These are phyloP conservation scores for Anableps anableps DNA, from an alignment of 2,797 vertebrate species.

Conservation along the genomic window DNA sequence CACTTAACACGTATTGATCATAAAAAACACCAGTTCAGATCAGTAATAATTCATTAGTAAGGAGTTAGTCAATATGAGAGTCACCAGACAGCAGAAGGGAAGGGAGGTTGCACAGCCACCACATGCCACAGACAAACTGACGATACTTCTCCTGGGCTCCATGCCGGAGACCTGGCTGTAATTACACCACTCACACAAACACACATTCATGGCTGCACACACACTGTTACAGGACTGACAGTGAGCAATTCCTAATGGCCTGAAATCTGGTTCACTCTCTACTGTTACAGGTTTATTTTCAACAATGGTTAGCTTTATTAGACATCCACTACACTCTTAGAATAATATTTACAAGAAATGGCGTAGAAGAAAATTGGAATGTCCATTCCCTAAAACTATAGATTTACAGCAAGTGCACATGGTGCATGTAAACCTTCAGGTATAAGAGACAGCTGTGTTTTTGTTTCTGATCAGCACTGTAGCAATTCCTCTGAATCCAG, in stretches of 20 bases:
- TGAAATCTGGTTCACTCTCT: slow-evolving; percentile 44
- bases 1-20: background rate
- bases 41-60: background rate
- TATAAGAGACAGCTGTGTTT: background rate
- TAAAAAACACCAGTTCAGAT: background rate
- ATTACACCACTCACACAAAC: slow-evolving; percentile 70
- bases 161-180: slow-evolving; percentile 77
- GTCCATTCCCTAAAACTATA: background rate
- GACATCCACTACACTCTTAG: slow-evolving; percentile 27
- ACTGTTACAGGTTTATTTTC: slow-evolving; percentile 42
- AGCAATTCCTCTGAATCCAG: background rate
- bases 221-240: slow-evolving; percentile 59
- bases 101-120: slow-evolving; percentile 70
- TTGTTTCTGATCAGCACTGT: background rate
- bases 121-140: slow-evolving; percentile 82
- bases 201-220: slow-evolving; percentile 44
- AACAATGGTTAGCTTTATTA: slow-evolving; percentile 33
- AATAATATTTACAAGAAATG: slow-evolving; percentile 9
- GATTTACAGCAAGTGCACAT: background rate
- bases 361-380: background rate
- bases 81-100: slow-evolving; percentile 47
- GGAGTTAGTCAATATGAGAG: slow-evolving; percentile 48
- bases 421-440: background rate
- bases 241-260: slow-evolving; percentile 57
- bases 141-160: slow-evolving; percentile 79